Evolutionary conservation across 2,797 vertebrate genomes (phyloP), one percentile per base, ranked within the genome.

Genomic region (Leptodactylus fallax): DNA sequence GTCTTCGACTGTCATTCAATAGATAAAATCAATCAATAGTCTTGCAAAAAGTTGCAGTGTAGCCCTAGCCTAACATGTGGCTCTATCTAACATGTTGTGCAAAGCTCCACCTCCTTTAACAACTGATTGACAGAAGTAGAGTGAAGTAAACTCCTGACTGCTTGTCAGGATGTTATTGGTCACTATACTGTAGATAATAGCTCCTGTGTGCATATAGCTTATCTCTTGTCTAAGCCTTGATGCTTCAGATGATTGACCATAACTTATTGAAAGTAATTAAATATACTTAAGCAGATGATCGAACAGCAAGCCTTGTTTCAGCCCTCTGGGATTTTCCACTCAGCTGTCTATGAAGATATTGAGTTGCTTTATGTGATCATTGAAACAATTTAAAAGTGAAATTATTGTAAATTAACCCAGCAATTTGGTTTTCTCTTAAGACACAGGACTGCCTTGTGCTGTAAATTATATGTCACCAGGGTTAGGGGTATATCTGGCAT

Each of bases 181-280:
- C 71, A 74, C 10, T n/a, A 49, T 53, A 74, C 10, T n/a, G n/a
- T 53, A 77, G 11, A 53, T 51, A 21, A 77, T 76, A 13, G 45
- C 72, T n/a, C 8, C 71, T 49, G 72, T 76, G 72, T 51, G 72
- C 74, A n/a, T 49, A n/a, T 14, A 0, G 49, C 21, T n/a, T 12
- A n/a, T 51, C 71, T 6, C 12, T 14, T 25, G 47, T 56, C 13
- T 78, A 9, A 58, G 78, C 25, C 78, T 79, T 27, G 25, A 79
- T 36, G 55, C 60, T 36, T 58, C 78, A 60, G 23, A 79, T 58
- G 53, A 60, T 56, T 58, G 78, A 60, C 16, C 23, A 21, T 51
- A n/a, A 77, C 74, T 60, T 60, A 79, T 19, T 79, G 78, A 79
- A 53, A 25, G 55, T 79, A 79, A 79, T 79, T 16, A 60, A 79